Percentiles rank a stretch among this genome's conserved stretches.
Evolutionary conservation across 2,888 invertebrate genomes (phyloP).

Genomic region (Litoditis marina): DNA sequence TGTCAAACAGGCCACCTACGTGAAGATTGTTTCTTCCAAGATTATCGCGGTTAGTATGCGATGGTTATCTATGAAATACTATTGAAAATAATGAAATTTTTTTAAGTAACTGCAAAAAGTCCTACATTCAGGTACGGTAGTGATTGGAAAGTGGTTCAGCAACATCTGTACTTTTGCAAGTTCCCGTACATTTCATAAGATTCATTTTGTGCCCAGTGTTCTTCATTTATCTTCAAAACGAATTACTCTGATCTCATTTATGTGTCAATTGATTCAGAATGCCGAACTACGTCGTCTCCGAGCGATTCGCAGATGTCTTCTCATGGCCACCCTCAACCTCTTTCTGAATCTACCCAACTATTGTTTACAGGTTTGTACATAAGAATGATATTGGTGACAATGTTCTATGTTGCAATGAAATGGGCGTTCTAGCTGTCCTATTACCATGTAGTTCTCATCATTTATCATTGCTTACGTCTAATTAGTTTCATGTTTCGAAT

Average conservation of each 20-base stretch:
- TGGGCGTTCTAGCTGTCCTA: conserved; percentile 48
- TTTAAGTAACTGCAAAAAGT: too few species aligned
- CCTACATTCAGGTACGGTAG: background rate
- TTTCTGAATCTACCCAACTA: conserved; percentile 39
- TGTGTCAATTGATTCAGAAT: background rate
- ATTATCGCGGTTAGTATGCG: conserved; percentile 21
- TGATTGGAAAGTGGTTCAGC: background rate
- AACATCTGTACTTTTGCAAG: too few species aligned
- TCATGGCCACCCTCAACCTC: conserved; percentile 36
- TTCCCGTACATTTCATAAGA: too few species aligned
- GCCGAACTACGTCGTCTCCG: conserved; percentile 16
- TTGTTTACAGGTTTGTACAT: conserved; percentile 31
- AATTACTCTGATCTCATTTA: too few species aligned
- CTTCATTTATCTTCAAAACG: too few species aligned
- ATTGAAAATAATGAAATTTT: too few species aligned
- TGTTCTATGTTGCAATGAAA: conserved; percentile 51
- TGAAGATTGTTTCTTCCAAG: conserved; percentile 36
- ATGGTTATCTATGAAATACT: too few species aligned
- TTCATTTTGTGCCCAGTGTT: too few species aligned
- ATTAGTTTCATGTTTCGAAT: too few species aligned
- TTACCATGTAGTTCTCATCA: too few species aligned
- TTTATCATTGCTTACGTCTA: too few species aligned
- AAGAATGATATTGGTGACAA: too few species aligned
- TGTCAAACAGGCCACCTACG: conserved; percentile 14
- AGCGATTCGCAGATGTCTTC: conserved; percentile 39